Evolutionary conservation across 2,113 vertebrate species (phyloP), one percentile per base, ranked within the genome.

Genomic region (Sciurus niger): DNA sequence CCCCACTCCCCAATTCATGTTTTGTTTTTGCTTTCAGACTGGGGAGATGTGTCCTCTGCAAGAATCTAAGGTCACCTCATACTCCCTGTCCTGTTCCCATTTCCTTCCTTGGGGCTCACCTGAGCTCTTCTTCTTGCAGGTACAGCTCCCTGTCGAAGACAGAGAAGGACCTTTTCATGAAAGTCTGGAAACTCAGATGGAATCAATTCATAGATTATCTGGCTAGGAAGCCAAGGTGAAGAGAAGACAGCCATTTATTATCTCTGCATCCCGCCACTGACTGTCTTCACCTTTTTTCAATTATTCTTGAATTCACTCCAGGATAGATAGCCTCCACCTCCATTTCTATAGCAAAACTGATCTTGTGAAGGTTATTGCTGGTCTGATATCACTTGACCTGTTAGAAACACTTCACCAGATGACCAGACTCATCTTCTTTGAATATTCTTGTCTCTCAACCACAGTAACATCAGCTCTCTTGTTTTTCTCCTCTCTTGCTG

Each of bases 171-270:
- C 96, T 98, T 83, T 98, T 98, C 2, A 89, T 94, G 96, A 90
- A 92, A 46, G 74, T 98, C 96, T 99, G 99, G 99, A 98, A 99
- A 94, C 98, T 94, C 92, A 99, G 98, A 96, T 99, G 99, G 99
- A 96, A 99, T 76, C 95, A 97, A 18, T 99, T 99, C 98, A 98
- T 99, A 46, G 97, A 97, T 34, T 98, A 99, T 24, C 85, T 98
- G 90, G 88, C 84, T 14, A 25, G 58, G 77, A 37, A 24, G 37
- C 72, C 43, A 8, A 1, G 18, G 53, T 77, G 40, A 83, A 70
- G 43, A 83, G 43, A 63, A 88, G 40, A 40, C 2, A 7, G 86
- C 28, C 8, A 1, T 12, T 22, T 13, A 17, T 34, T 24, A n/a
- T 20, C 22, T 53, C 68, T 18, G 14, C 70, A 46, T 70, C 24